A percentile compares a stretch with the other conserved stretches of the same genome.
Evolutionary conservation across 2,888 invertebrate genomes (phyloP).

Genomic region (Bursaphelenchus okinawaensis): DNA sequence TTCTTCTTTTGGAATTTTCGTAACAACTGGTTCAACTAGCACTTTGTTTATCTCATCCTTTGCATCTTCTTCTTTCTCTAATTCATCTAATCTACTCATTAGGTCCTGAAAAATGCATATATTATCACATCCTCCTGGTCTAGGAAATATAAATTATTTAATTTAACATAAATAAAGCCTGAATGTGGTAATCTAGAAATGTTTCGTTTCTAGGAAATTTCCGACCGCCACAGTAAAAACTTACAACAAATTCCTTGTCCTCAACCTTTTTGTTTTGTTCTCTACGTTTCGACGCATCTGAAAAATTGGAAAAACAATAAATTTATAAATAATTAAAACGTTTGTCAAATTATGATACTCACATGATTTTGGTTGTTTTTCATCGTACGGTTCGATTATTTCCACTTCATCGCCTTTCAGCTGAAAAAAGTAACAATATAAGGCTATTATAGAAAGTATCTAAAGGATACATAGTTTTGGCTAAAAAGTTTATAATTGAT

Average conservation of each 20-base stretch:
- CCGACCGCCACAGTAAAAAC: too few relatives aligned
- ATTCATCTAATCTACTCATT: slow-evolving; percentile 11
- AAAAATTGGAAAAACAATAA: background rate
- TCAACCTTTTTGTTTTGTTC: background rate
- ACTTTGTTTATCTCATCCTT: slow-evolving; percentile 1
- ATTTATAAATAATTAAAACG: background rate
- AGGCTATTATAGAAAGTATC: background rate
- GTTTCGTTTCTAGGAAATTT: too few relatives aligned
- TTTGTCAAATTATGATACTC: too few relatives aligned
- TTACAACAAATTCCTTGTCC: background rate
- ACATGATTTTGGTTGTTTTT: slow-evolving; percentile 3
- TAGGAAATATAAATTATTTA: too few relatives aligned
- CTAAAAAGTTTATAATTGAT: too few relatives aligned
- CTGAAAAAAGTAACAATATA: background rate
- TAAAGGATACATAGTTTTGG: too few relatives aligned
- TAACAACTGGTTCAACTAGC: background rate
- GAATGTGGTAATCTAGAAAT: background rate
- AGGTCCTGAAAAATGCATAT: slow-evolving; percentile 7
- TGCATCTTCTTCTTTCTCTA: slow-evolving; percentile 1
- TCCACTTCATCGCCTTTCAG: slow-evolving; percentile 10
- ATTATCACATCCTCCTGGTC: too few relatives aligned
- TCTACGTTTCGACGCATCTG: background rate
- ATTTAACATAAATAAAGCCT: background rate
- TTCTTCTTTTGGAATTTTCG: slow-evolving; percentile 6
- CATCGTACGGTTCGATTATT: slow-evolving; percentile 10